Percentiles rank a stretch among this genome's conserved stretches.
phyloP scores from a whole-genome alignment of 2,888 invertebrate genomes.

The Xanthia togata region DNA sequence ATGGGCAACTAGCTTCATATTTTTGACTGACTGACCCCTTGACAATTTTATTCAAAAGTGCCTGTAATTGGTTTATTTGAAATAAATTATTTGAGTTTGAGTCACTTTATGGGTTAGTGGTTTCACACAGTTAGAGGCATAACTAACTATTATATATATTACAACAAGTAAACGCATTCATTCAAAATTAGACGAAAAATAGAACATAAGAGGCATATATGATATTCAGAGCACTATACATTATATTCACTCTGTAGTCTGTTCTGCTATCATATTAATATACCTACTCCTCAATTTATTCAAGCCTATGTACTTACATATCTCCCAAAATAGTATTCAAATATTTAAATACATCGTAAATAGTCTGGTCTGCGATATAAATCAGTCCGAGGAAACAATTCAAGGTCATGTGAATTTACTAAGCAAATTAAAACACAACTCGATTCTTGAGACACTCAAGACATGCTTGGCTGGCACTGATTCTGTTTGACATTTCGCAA shows the following conservation, averaged over 20 bases:
- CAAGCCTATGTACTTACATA: background rate
- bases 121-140: background rate
- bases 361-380: conserved; percentile 28
- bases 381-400: conserved; percentile 48
- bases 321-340: conserved; percentile 28
- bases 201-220: background rate
- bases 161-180: background rate
- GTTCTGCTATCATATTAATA: background rate
- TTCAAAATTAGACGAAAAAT: background rate
- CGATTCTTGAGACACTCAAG: conserved; percentile 4
- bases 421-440: conserved; percentile 39
- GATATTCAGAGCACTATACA: background rate
- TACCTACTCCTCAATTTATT: background rate
- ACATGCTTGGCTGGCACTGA: background rate
- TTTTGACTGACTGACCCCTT: too few species aligned
- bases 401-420: conserved; percentile 56
- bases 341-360: conserved; percentile 42
- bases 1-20: too few species aligned
- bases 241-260: background rate
- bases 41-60: too few species aligned
- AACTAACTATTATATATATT: background rate
- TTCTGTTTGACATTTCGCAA: conserved; percentile 27
- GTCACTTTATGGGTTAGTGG: background rate
- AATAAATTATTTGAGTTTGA: too few species aligned
- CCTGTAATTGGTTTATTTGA: too few species aligned